Base-by-base conservation (phyloP, 2,888 invertebrate genomes). In the Hemicrepidius hirtus region DNA sequence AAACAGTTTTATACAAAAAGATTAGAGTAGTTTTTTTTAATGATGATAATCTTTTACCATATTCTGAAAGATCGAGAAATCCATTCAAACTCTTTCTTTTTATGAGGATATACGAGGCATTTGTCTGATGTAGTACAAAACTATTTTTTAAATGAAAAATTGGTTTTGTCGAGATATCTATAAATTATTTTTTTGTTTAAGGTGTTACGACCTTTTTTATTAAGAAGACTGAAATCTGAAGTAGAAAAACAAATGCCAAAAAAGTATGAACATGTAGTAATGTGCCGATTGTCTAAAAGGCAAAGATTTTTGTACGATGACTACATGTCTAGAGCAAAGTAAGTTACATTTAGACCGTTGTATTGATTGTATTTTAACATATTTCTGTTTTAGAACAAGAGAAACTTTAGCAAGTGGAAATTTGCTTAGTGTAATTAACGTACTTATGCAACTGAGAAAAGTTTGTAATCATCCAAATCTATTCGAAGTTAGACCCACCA, bases 401-500 rank as follows among this genome's bases (percentile, higher is more conserved):
- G 98, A 98, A 89, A 97, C 97, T 7, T 89, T 99, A 79, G 94
- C 95, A 20, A 92, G 94, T 67, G 99, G 99, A 68, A 98, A 97
- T 88, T 91, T 98, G 84, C 88, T 98, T 76, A 96, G 96, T 87
- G 98, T 98, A 7, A 96, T 98, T 83, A 98, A 98, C 87, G 95
- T 98, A 79, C 89, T 98, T 74, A 98, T 98, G 98, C 98, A 98
- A 87, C 89, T 98, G 83, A 91, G 98, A 68, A 98, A 98, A 89
- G 97, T 97, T 79, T 98, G 98, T 89, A 98, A 98, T 88, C 98
- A 98, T 89, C 98, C 98, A 13, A 97, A 98, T 89, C 90, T 98
- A 84, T 98, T 98, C 88, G 99, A 99, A 90, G 94, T 97, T 76
- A 91, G 99, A 69, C 97, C 98, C 59, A 97, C 97, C 49, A 89